A percentile compares a stretch with the other conserved stretches of the same genome.
Conservation (phyloP, 2,113 vertebrate species). For the Pimephales promelas region DNA sequence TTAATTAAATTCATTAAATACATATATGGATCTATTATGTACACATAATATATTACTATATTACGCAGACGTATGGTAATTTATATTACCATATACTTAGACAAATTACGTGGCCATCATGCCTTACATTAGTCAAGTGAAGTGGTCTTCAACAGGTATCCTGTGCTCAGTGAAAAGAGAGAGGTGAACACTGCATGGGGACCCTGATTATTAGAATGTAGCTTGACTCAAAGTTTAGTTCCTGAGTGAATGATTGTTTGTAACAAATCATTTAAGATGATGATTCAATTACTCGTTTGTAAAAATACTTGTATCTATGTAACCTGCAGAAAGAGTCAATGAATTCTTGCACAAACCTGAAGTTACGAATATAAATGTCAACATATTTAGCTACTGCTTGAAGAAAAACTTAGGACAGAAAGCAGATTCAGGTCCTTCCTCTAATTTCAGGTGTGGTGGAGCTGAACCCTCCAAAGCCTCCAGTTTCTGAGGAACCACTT, state of each 20-base stretch:
- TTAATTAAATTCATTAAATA: too few species aligned
- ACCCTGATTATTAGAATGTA: background rate
- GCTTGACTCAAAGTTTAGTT: background rate
- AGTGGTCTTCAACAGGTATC: background rate
- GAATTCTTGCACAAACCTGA: background rate
- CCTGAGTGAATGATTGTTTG: background rate
- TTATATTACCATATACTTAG: too few species aligned
- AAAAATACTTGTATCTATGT: background rate
- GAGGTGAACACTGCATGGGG: background rate
- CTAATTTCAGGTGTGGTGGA: conserved; percentile 63
- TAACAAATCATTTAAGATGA: background rate
- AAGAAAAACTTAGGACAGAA: background rate
- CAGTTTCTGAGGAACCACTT: conserved; percentile 35
- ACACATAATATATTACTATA: too few species aligned
- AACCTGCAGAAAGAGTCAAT: background rate
- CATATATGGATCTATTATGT: too few species aligned
- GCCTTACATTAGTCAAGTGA: background rate
- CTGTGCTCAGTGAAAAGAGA: background rate
- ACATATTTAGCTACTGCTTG: background rate
- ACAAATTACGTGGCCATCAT: too few species aligned
- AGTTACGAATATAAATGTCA: background rate
- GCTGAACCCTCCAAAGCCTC: conserved; percentile 67
- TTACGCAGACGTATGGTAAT: too few species aligned
- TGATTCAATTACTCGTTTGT: background rate
- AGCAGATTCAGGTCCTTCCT: background rate